Evolutionary conservation across 2,888 invertebrate species (phyloP), one percentile per base, ranked within the genome.

Genomic region (Silvanus unidentatus): DNA sequence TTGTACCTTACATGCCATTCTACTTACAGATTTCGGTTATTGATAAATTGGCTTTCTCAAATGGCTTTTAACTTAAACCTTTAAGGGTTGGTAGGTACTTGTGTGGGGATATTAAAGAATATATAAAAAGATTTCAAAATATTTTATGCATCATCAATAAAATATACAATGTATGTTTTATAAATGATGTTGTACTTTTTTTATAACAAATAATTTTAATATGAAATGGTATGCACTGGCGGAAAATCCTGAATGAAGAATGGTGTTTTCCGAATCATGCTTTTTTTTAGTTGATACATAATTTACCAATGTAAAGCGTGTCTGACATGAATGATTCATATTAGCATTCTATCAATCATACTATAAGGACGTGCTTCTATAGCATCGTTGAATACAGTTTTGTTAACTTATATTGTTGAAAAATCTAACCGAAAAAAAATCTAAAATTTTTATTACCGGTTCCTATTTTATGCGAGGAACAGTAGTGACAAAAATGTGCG

Each of bases 301-400:
- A 38, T 45, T 45, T 45, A 45, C 45, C 45, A 41, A 45, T 45
- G 42, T 45, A 38, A 12, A 22, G 22, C 22, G 34, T 46, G 42
- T 47, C 47, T 43, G 39, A 32, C 40, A 47, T 47, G 43, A 47
- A 42, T 49, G 45, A 51, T 51, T 48, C 44, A 47, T 46, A 49
- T 49, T 47, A 47, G 41, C 43, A 44, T 49, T 47, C 46, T 47
- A 51, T 51, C 49, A 51, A 51, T 51, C 51, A 51, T 42, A 32
- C 30, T 29, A 39, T 51, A 48, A 47, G 43, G 46, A 16, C 37
- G 37, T 37, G 22, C 22, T 8, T 22, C 22, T 22, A 37, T 13
- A 28, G 22, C 39, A 16, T 16, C 2, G 29, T 29, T n/a, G 12
- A 37, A 27, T n/a, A 34, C 38, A 42, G 42, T 28, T 43, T 29